A percentile compares a stretch with the other conserved stretches of the same genome.
phyloP scores from a whole-genome alignment of 2,113 vertebrate genomes.

The Syrrhaptes paradoxus region DNA sequence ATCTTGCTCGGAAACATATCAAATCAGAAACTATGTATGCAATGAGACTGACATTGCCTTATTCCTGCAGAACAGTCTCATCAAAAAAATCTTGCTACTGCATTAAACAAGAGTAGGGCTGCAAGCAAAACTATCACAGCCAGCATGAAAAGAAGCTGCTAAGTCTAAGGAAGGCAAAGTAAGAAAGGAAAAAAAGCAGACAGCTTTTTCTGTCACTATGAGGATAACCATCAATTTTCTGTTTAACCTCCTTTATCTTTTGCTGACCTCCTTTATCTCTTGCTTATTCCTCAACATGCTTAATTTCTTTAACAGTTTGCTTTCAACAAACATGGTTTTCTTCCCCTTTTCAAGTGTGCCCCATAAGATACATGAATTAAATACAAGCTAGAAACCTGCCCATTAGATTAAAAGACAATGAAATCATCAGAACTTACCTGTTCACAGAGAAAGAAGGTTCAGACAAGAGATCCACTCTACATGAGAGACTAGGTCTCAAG shows the following conservation, averaged over 20 bases:
- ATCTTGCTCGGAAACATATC: not conserved
- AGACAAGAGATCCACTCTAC: not conserved
- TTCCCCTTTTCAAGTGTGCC: not conserved
- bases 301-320: not conserved
- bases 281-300: not conserved
- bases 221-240: not conserved
- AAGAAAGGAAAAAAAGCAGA: not conserved
- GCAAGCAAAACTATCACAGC: not conserved
- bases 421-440: constrained; percentile 32
- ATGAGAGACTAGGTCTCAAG: not conserved
- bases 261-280: not conserved
- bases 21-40: not conserved
- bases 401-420: not conserved
- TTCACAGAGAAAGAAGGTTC: not conserved
- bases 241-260: not conserved
- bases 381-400: not conserved
- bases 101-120: not conserved
- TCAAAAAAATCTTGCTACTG: not conserved
- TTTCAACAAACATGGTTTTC: not conserved
- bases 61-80: not conserved
- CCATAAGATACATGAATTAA: not conserved
- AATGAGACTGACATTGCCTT: not conserved
- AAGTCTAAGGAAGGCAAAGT: not conserved
- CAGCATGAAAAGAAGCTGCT: not conserved
- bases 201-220: not conserved